Percentiles rank a stretch among this genome's conserved stretches.
phyloP scores from a whole-genome alignment of 2,797 vertebrate species.

The Pseudomugil gertrudae region DNA sequence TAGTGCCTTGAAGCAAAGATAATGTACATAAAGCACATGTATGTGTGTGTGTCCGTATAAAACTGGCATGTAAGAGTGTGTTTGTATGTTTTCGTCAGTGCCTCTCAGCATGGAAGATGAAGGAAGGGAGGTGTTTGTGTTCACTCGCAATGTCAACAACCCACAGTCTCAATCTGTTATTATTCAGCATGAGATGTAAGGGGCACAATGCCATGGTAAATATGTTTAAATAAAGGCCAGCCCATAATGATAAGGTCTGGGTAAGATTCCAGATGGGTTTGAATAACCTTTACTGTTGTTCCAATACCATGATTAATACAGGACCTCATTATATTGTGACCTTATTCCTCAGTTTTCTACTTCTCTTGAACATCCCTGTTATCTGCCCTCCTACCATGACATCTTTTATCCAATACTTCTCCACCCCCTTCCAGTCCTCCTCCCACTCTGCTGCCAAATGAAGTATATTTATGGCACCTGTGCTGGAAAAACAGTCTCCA shows the following conservation, averaged over 20 bases:
- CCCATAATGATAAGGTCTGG: slow-evolving; percentile 18
- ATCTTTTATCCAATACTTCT: slow-evolving; percentile 62
- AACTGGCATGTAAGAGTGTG: neutral
- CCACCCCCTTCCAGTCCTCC: slow-evolving; percentile 48
- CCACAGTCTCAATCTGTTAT: slow-evolving; percentile 30
- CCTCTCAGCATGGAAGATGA: slow-evolving; percentile 30
- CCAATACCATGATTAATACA: slow-evolving; percentile 60
- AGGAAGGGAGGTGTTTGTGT: slow-evolving; percentile 33
- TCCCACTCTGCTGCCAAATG: slow-evolving; percentile 68
- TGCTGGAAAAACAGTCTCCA: slow-evolving; percentile 78
- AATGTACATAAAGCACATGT: slow-evolving; percentile 55
- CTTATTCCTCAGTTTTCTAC: slow-evolving; percentile 59
- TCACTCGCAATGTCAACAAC: slow-evolving; percentile 32
- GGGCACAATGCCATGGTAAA: slow-evolving; percentile 3
- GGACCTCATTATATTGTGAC: slow-evolving; percentile 67
- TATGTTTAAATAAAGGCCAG: slow-evolving; percentile 31
- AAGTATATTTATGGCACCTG: slow-evolving; percentile 84
- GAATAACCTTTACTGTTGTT: slow-evolving; percentile 62
- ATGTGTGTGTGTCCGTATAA: slow-evolving; percentile 32
- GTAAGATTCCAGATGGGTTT: slow-evolving; percentile 21
- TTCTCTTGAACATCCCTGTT: slow-evolving; percentile 44
- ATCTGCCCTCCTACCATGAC: slow-evolving; percentile 40
- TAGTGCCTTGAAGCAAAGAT: slow-evolving; percentile 63
- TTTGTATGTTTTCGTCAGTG: slow-evolving; percentile 17
- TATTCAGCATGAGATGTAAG: slow-evolving; percentile 28